Base-by-base conservation (phyloP, 1,140 invertebrate genomes). In the Wasmannia auropunctata region DNA sequence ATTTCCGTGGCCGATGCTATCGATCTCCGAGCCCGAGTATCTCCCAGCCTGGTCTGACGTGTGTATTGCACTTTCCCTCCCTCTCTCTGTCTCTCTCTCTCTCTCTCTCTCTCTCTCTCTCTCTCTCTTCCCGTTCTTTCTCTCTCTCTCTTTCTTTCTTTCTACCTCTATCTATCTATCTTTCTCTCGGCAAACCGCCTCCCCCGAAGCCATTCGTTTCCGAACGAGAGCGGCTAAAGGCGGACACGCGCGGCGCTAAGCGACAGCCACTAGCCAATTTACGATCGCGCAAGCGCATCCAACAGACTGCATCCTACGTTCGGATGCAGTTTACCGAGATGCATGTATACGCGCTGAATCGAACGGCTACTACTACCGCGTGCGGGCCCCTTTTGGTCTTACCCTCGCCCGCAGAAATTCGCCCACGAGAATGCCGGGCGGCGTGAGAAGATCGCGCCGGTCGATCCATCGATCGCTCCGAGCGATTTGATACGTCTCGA, bases 1-100 rank as follows among this genome's bases (percentile, higher is more conserved):
- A 93, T 94, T 92, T 93, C 91, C 90, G 92, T 84, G 84, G 86
- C 62, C 81, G 79, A 87, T 88, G 91, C 14, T 91, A 88, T 90
- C 88, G 90, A 91, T 91, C 87, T 89, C 54, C 19, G 40, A 14
- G 74, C 85, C 87, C 88, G 88, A 85, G 87, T 87, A 89, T 89
- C 89, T 88, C 88, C 90, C 87, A 87, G 91, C 81, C 86, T 88
- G 77, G 81, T 83, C 88, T 88, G 86, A 83, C 87, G 76, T 92
- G 85, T 89, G 87, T 72, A 74, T 74, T 83, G 81, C 88, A 75
- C 84, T 11, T 28, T 76, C 19, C 22, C 65, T 28, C n/a, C 28
- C 14, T 5, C 4, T 31, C 31, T 31, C 69, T 2, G 43, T 14
- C 43, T 46, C 43, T 8, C n/a, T 8, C 34, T 28, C 14, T n/a